Conservation (phyloP, 2,888 invertebrate species). For the Hirtodrosophila trivittata region DNA sequence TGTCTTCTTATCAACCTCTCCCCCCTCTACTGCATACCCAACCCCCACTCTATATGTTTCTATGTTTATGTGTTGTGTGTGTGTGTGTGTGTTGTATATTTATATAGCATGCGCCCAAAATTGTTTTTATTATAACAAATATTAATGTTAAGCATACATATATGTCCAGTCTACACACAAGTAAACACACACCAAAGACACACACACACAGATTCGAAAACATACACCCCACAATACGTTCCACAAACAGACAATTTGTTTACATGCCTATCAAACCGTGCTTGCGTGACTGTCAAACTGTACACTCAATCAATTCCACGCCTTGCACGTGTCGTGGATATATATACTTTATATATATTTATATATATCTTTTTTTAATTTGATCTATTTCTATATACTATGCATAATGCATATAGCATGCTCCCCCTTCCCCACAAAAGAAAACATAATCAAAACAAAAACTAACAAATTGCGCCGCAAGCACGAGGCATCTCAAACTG, state of each 20-base stretch:
- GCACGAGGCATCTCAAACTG: slow-evolving; percentile 61
- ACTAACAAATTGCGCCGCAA: slow-evolving; percentile 12
- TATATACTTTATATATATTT: no score
- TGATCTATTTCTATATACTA: background rate
- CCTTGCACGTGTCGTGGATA: background rate
- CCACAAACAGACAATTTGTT: slow-evolving; percentile 34
- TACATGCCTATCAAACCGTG: slow-evolving; percentile 35
- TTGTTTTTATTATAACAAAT: slow-evolving; percentile 37
- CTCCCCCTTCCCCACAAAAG: background rate
- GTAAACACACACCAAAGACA: slow-evolving; percentile 5
- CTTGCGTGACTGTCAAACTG: slow-evolving; percentile 44
- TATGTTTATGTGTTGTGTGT: slow-evolving; percentile 18
- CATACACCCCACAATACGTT: background rate
- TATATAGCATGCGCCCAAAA: slow-evolving; percentile 32
- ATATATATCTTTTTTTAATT: background rate
- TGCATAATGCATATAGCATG: no score
- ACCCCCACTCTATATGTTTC: slow-evolving; percentile 14
- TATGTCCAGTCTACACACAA: slow-evolving; percentile 21
- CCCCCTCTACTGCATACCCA: background rate
- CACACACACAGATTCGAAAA: background rate
- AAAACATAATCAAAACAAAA: background rate
- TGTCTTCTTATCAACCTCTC: slow-evolving; percentile 5
- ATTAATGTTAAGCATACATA: slow-evolving; percentile 41
- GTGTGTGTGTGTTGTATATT: slow-evolving; percentile 12
- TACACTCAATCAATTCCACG: slow-evolving; percentile 19